A percentile compares a stretch with the other conserved stretches of the same genome.
Evolutionary conservation across 1,140 invertebrate genomes (phyloP).

Genomic region (Rhizoglyphus robini): DNA sequence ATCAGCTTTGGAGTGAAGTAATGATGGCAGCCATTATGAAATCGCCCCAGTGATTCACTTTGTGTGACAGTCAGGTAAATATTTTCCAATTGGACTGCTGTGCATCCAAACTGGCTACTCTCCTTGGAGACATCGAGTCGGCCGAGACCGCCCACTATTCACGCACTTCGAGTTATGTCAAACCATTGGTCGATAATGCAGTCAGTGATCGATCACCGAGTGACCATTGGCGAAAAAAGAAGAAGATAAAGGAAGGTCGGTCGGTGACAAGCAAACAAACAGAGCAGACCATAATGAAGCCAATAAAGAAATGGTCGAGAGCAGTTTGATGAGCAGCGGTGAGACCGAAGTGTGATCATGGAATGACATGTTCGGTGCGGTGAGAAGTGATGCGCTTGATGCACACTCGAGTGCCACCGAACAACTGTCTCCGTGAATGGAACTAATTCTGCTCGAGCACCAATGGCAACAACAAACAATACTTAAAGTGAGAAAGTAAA

Average conservation of each 20-base stretch:
- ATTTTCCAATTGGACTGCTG: not conserved
- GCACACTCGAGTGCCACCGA: not conserved
- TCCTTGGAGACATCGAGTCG: not conserved
- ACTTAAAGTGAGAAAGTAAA: not conserved
- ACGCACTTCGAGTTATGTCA: not conserved
- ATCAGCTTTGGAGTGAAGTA: not conserved
- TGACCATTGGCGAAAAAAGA: not conserved
- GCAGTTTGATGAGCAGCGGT: no score
- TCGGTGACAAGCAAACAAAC: not conserved
- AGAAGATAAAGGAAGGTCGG: not conserved
- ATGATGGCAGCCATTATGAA: not conserved
- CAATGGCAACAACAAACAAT: not conserved
- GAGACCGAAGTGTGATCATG: no score
- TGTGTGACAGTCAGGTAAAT: not conserved
- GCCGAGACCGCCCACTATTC: not conserved
- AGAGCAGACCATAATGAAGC: no score
- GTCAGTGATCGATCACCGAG: not conserved
- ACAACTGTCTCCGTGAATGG: not conserved
- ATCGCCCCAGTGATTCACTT: no score
- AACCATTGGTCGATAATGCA: slow-evolving; percentile 6
- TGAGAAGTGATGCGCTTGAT: not conserved
- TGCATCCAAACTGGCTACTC: not conserved
- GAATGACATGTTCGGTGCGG: no score
- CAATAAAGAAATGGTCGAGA: no score
- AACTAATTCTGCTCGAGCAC: not conserved